Evolutionary conservation across 2,797 vertebrate genomes (phyloP).

Genomic region (Hybognathus amarus): DNA sequence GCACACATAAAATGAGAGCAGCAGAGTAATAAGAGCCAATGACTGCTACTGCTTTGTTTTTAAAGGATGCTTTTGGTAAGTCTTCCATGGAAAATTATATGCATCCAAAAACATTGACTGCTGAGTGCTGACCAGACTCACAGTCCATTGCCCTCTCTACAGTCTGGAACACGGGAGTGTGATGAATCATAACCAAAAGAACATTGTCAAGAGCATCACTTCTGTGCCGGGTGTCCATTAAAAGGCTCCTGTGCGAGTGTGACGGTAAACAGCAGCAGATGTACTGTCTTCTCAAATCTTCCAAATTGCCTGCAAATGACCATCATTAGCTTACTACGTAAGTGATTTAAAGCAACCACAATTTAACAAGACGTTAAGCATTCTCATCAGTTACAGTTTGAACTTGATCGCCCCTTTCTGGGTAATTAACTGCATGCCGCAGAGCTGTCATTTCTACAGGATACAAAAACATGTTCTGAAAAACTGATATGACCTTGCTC

Average conservation of each 20-base stretch:
- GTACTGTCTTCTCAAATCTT: conserved; percentile 25
- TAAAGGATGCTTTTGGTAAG: conserved; percentile 1
- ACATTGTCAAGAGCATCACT: conserved; percentile 2
- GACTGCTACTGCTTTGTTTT: background rate
- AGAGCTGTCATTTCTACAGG: conserved; percentile 5
- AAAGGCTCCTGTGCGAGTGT: conserved; percentile 1
- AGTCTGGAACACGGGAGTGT: background rate
- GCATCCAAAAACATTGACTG: conserved; percentile 1
- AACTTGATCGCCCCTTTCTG: conserved; percentile 1
- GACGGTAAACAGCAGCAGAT: conserved; percentile 38
- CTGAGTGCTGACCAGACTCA: background rate
- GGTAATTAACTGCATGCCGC: conserved; percentile 24
- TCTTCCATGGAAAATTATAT: background rate
- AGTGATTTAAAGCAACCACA: conserved; percentile 37
- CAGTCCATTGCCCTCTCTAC: background rate
- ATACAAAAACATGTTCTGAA: background rate
- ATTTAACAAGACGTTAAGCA: conserved; percentile 30
- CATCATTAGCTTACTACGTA: conserved; percentile 19
- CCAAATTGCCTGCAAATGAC: conserved; percentile 40
- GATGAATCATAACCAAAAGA: background rate
- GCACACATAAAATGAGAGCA: background rate
- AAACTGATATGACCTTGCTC: background rate
- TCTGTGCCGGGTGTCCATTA: conserved; percentile 25
- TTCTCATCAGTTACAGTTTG: conserved; percentile 14
- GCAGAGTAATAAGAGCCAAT: background rate